Percentiles rank a stretch among this genome's conserved stretches.
Conservation (phyloP, 37 sponge, comb jelly and placozoan genomes). For the Spongilla lacustris region DNA sequence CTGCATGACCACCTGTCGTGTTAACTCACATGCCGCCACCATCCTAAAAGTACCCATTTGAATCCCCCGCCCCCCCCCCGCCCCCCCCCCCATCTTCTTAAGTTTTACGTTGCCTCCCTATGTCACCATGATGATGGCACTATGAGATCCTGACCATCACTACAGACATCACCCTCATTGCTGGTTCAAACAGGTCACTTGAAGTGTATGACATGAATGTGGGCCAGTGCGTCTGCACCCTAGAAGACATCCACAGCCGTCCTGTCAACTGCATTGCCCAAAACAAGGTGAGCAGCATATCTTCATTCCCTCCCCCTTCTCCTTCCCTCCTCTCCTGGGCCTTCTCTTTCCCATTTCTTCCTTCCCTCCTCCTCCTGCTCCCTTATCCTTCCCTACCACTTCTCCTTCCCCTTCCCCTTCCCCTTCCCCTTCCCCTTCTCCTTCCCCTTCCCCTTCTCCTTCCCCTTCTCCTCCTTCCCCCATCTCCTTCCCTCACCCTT, state of each 20-base stretch:
- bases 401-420: no score
- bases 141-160: background rate
- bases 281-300: conserved; percentile 65
- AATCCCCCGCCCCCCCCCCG: background rate
- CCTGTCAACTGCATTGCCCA: conserved; percentile 67
- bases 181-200: conserved; percentile 76
- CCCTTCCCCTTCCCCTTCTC: no score
- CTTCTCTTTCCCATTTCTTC: no score
- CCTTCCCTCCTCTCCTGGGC: no score
- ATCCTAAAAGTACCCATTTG: background rate
- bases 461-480: no score
- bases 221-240: conserved; percentile 26
- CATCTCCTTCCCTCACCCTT: no score
- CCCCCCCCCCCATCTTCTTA: background rate
- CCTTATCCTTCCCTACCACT: no score
- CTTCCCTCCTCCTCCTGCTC: no score
- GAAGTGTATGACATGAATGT: conserved; percentile 89
- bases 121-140: no score
- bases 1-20: no score
- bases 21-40: no score
- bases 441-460: no score
- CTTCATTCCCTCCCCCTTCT: background rate
- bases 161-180: conserved; percentile 79
- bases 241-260: conserved; percentile 70
- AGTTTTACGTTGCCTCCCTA: background rate